Evolutionary conservation across 2,888 invertebrate genomes (phyloP), one percentile per base, ranked within the genome.

Genomic region (Ophioninae sp.): DNA sequence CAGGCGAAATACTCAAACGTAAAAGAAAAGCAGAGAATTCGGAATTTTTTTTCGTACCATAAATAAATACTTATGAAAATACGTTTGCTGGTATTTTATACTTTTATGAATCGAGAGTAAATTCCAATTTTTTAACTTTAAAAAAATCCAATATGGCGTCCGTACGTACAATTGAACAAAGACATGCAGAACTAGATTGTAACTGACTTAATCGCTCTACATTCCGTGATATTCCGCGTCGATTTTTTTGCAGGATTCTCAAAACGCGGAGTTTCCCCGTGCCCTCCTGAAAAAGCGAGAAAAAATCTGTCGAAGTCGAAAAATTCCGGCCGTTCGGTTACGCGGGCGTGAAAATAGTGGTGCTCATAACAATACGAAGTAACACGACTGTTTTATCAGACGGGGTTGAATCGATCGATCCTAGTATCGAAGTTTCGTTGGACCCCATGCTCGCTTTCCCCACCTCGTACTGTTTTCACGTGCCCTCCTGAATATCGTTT

Each of bases 381-480:
- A 23, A 70, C 30, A 70, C 37, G 30, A 8, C 5, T 23, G 57
- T 57, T 56, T 57, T 57, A 57, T 57, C 7, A n/a, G 7, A 3
- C 37, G 30, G n/a, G n/a, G n/a, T 74, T 30, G 41, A 62, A 74
- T 62, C 62, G 62, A 74, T 74, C 81, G 81, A 80, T 82, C 82
- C 79, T 62, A 59, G 20, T 17, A 37, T 50, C 50, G 50, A 70
- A 57, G 70, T 57, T 70, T 20, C 44, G 56, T 61, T 30, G n/a
- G 44, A 68, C 37, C 37, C 39, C 44, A 2, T 65, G 23, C n/a
- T n/a, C n/a, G n/a, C n/a, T n/a, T n/a, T 10, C 39, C 62, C n/a
- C 50, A 13, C n/a, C 41, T 20, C 20, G 13, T 7, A 5, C 17
- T 6, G 37, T 8, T 30, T 30, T 30, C 30, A 3, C 30, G 30